phyloP scores from a whole-genome alignment of 2,888 invertebrate genomes.

The Troides helena region DNA sequence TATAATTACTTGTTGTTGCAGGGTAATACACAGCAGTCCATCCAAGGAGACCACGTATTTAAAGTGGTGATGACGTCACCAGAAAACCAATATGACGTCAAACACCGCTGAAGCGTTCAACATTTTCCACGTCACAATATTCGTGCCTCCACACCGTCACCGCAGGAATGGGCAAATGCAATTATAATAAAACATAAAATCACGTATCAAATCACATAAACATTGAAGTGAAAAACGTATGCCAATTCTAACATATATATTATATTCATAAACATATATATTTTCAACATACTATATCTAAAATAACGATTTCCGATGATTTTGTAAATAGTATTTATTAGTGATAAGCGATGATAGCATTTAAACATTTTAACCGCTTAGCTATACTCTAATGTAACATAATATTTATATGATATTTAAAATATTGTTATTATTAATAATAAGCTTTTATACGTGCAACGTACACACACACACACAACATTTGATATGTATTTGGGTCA shows the following conservation, averaged over 20 bases:
- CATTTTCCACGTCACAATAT: constrained; percentile 70
- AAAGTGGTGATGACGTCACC: constrained; percentile 59
- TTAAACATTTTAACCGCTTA: constrained; percentile 74
- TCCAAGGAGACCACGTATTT: constrained; percentile 69
- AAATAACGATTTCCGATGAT: constrained; percentile 69
- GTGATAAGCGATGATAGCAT: constrained; percentile 72
- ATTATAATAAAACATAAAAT: constrained; percentile 37
- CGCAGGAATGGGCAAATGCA: constrained; percentile 73
- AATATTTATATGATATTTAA: constrained; percentile 78
- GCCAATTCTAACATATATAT: constrained; percentile 1
- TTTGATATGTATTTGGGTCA: constrained; percentile 23
- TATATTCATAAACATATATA: constrained; percentile 5
- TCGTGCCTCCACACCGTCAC: constrained; percentile 73
- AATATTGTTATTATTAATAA: constrained; percentile 61
- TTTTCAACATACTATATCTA: constrained; percentile 5
- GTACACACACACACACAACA: constrained; percentile 44
- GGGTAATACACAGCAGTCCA: constrained; percentile 71
- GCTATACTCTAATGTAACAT: constrained; percentile 75
- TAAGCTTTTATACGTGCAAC: constrained; percentile 67
- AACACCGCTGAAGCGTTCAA: constrained; percentile 42
- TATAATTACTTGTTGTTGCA: constrained; percentile 57
- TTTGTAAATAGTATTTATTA: constrained; percentile 79
- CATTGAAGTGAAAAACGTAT: neutral
- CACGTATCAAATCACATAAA: neutral
- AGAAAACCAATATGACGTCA: constrained; percentile 39